Base-by-base conservation (phyloP, 2,797 vertebrate species). In the Sebastes steindachneri region DNA sequence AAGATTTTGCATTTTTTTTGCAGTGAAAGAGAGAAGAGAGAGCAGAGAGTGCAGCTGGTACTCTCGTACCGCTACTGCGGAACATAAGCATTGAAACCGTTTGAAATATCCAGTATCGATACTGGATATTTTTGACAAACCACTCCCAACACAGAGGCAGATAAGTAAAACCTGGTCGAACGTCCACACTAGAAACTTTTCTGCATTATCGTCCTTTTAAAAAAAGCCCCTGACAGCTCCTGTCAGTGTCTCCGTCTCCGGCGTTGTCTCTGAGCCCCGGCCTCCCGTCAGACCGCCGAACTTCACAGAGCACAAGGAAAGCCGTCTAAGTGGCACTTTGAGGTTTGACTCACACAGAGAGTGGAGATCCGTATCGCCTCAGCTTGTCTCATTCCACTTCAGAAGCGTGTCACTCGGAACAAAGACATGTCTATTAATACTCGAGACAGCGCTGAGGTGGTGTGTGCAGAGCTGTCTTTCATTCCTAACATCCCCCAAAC, bases 401-500 rank as follows among this genome's bases (percentile, higher is more conserved):
- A 89, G 85, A 91, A 90, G 85, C 78, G 75, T 91, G 93, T 90
- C 92, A 84, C 70, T 86, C 1, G n/a, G 85, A 94, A 93, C 94
- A 94, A 94, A 94, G 93, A 93, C 86, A n/a, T 72, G 89, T 91
- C 93, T 94, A 92, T 94, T 94, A 93, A 93, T 90, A 92, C 92
- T 76, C 65, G 51, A 86, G 82, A 83, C 89, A 67, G 86, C 68
- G 1, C 80, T 75, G 83, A 88, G 90, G 92, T 86, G 92, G 88
- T 79, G 76, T 82, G 80, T 86, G 45, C 80, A 11, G 85, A 77
- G 84, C 87, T 74, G 83, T 84, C 86, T 85, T 75, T 88, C 89
- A 89, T 85, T 87, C 83, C 83, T 14, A 83, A 83, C 78, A 72
- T 87, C 87, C 82, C 82, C 45, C 45, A 19, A 48, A 48, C 45